Base-by-base conservation (phyloP, 2,113 vertebrate genomes). In the Notarius quadriscutis region DNA sequence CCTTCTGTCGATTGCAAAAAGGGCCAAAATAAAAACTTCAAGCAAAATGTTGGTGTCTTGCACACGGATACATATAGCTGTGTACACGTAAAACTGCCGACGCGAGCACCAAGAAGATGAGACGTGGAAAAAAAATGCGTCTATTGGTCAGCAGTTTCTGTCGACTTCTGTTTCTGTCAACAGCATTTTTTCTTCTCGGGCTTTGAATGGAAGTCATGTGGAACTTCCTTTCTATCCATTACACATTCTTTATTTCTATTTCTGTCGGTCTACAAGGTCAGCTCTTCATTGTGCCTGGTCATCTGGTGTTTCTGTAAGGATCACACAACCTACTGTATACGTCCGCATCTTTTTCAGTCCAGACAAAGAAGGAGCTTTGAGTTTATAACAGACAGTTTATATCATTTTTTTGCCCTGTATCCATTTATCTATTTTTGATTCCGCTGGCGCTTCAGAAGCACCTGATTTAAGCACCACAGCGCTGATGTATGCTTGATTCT, bases 121-220 rank as follows among this genome's bases (percentile, higher is more conserved):
- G 17, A 48, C 7, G 30, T 4, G 17, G 4, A 1, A 50, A 62
- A 65, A 80, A 88, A 65, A 78, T 72, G 88, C 89, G 65, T 87
- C 90, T 86, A 63, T 1, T 89, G 77, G 89, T 94, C 94, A 94
- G 94, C 94, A 93, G 75, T 93, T 94, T 91, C 90, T 84, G 87
- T 92, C 63, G 41, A 88, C 80, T 89, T 41, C 90, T 92, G 85
- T 93, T 94, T 93, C 89, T 79, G 91, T 91, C 92, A 93, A 93
- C 91, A 92, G 86, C 88, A 91, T 93, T 93, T 94, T 92, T 91
- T 92, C 78, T 90, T 91, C 89, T 87, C 75, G 92, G 86, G 83
- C 87, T 91, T 87, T 91, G 90, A 90, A 88, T 93, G 34, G 77
- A 85, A 81, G 51, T 86, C 74, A 7, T 30, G n/a, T 53, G 84